Base-by-base conservation (phyloP, 2,797 vertebrate genomes). In the Rhinichthys osculus region DNA sequence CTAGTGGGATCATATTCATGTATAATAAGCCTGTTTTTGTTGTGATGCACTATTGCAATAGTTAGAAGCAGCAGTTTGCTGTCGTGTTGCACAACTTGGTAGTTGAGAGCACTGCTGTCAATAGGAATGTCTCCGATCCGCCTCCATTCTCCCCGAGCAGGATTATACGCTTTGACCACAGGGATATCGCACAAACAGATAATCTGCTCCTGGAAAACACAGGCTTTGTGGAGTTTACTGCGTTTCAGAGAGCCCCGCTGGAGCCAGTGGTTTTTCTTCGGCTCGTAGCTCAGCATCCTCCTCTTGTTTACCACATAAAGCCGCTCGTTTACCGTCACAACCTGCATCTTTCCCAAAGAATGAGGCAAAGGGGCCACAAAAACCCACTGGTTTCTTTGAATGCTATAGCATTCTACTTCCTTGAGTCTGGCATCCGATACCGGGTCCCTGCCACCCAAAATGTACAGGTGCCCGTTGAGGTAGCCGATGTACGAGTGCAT, bases 181-280 rank as follows among this genome's bases (percentile, higher is more conserved):
- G 96, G 97, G 79, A 96, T 96, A 89, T 97, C 96, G 2, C 96
- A 97, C 88, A 97, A 96, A 11, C 96, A 97, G 73, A 97, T 91
- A 66, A 97, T 97, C 91, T 97, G 96, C 64, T 97, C 96, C 87
- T 96, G 96, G 80, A 96, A 97, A 82, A 96, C 95, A 30, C 97
- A 97, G 50, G 97, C 96, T 89, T 96, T 97, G 92, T 97, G 96
- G 7, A 97, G 96, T 91, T 97, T 97, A 90, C 96, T 96, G 19
- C 96, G 90, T 30, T 96, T 94, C 73, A 97, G 92, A 0, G 96
- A 97, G 1, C 96, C 96, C 19, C 96, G 96, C 92, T 97, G 96
- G 44, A 96, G 94, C 97, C 96, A 97, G 91, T 95, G 95, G 89
- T 97, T 96, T 86, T 94, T 95, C 78, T 94, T 94, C 4, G 96